Base-by-base conservation (phyloP, 2,113 vertebrate genomes). In the Pseudolaguvia tuberculata region DNA sequence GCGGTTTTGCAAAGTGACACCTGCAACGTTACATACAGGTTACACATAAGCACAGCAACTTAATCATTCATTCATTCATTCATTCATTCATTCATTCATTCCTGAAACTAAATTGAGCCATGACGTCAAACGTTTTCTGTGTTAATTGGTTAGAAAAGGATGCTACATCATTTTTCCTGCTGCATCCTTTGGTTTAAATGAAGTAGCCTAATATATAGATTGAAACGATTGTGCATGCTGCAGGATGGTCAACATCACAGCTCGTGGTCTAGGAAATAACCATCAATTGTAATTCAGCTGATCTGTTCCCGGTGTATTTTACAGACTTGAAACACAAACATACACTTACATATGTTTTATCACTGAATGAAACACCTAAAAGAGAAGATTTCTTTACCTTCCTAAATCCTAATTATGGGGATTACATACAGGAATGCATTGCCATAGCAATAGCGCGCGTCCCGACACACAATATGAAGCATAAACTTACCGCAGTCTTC, bases 401-500 rank as follows among this genome's bases (percentile, higher is more conserved):
- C 70, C 45, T 29, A 61, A 68, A 69, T 56, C 48, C 20, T 72
- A 81, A 77, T 58, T 51, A 25, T 27, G 45, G 31, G 48, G 57
- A 72, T 39, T 25, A 75, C 73, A 42, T 72, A 51, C 52, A 71
- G 35, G 72, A 45, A 75, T 62, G 56, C 50, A 87, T 86, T 84
- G 84, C 82, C 78, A 76, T 81, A 79, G 79, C 80, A 81, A 73
- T 68, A 77, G 80, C 23, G 51, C 78, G 86, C 82, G 57, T 70
- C 79, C 69, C 67, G 86, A 68, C 47, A 53, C 75, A 66, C 67
- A 29, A 53, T 56, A 29, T 83, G 73, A 76, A 84, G 83, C 80
- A 77, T 68, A 83, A 89, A 94, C 95, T 94, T 94, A 97, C 95
- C 95, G 95, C 95, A 97, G 91, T 95, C 93, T 78, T 93, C 91